phyloP scores from a whole-genome alignment of 2,888 invertebrate species.

The Brachylomia viminalis region DNA sequence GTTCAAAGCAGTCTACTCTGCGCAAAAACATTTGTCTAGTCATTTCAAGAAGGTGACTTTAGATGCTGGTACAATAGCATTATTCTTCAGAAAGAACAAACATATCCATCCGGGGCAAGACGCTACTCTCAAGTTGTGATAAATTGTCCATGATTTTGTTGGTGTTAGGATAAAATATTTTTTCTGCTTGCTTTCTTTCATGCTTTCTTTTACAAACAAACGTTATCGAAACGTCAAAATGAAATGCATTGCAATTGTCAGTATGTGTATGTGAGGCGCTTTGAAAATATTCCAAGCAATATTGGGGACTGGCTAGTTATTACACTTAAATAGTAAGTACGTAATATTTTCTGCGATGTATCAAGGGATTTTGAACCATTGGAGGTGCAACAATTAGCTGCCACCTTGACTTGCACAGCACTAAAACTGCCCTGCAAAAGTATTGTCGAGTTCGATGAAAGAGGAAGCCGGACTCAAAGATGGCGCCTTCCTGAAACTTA shows the following conservation, averaged over 20 bases:
- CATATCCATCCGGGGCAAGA: conserved; percentile 71
- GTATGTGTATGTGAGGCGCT: background rate
- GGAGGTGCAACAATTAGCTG: background rate
- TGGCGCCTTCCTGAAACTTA: background rate
- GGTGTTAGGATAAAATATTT: conserved; percentile 12
- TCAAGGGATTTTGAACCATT: background rate
- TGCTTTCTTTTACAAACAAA: too few species aligned
- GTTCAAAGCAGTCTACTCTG: conserved; percentile 49
- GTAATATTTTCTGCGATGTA: background rate
- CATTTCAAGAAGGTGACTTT: conserved; percentile 65
- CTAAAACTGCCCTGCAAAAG: background rate
- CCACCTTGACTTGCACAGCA: background rate
- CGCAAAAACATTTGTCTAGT: conserved; percentile 59
- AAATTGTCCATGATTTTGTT: conserved; percentile 36
- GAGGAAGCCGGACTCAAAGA: background rate
- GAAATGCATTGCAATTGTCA: background rate
- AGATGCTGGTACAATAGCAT: conserved; percentile 71
- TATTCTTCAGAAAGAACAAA: conserved; percentile 72
- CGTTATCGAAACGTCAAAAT: background rate
- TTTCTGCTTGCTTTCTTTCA: too few species aligned
- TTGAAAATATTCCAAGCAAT: background rate
- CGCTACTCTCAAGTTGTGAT: conserved; percentile 55
- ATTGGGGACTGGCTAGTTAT: background rate
- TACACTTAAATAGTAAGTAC: background rate
- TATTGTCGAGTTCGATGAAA: background rate